Evolutionary conservation across 2,888 invertebrate species (phyloP), one percentile per base, ranked within the genome.

Genomic region (Coremacera marginata): DNA sequence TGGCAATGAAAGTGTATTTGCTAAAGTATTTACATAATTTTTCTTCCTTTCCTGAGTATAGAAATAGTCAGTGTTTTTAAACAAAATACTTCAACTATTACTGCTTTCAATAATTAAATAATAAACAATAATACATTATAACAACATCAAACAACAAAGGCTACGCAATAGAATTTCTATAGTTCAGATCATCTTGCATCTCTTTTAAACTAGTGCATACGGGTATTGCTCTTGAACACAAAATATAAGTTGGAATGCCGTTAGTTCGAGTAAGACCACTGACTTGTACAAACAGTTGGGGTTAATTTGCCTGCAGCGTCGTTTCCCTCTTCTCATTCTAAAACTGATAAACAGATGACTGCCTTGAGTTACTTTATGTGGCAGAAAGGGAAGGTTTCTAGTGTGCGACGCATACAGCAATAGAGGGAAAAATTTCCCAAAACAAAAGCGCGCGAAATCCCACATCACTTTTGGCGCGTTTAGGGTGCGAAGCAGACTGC

Each of bases 401-500:
- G n/a, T 55, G 70, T 25, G 19, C 3, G 11, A 75, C 22, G 63
- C 44, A 34, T 27, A 44, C 34, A 74, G 49, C 34, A 31, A n/a
- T 67, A 74, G 37, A 62, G 62, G 22, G 80, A 75, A 4, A 82
- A 84, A 81, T 81, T 79, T 82, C 81, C 82, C 83, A 83, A 78
- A 79, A 77, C 81, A 80, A 83, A 81, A 82, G 82, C 81, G 86
- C 86, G 86, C 84, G 83, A 85, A 86, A 82, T 79, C 78, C 79
- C 77, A 75, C 78, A 76, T 77, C 19, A 51, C 72, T 79, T 82
- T 85, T 85, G 85, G 85, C 86, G 85, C 86, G 83, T 81, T 81
- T 76, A 77, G 75, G 49, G 22, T 49, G 72, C 63, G 34, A 62
- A 60, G 44, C 51, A n/a, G 22, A 9, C 68, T 67, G 72, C 73